Evolutionary conservation across 2,113 vertebrate species (phyloP).

Genomic region (Chaetodon auriga): DNA sequence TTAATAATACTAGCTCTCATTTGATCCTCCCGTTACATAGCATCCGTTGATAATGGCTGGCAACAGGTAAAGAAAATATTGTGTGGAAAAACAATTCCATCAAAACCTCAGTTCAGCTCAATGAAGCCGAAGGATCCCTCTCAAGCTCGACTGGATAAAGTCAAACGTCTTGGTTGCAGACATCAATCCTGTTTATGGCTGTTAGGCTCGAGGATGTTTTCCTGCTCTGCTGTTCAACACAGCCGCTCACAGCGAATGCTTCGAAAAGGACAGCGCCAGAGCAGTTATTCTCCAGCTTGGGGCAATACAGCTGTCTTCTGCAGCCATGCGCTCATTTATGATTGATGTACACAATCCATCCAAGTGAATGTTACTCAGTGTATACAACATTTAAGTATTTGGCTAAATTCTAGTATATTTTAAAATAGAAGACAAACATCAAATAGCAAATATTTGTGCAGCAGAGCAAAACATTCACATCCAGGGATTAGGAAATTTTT

Average conservation of each 20-base stretch:
- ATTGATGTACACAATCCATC: conserved; percentile 63
- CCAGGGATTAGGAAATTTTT: background rate
- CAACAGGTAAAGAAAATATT: conserved; percentile 65
- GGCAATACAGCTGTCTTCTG: conserved; percentile 72
- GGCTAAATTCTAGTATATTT: background rate
- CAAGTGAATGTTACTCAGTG: conserved; percentile 23
- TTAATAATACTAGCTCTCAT: conserved; percentile 13
- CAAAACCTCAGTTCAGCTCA: conserved; percentile 73
- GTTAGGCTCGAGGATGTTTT: conserved; percentile 79
- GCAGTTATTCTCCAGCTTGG: conserved; percentile 66
- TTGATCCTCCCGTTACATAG: conserved; percentile 29
- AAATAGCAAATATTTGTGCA: conserved; percentile 7
- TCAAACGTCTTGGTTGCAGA: conserved; percentile 75
- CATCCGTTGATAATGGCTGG: conserved; percentile 26
- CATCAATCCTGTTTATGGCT: conserved; percentile 84
- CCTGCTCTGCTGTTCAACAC: conserved; percentile 72
- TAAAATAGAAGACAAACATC: conserved; percentile 9
- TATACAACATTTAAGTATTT: conserved; percentile 26
- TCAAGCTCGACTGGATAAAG: conserved; percentile 80
- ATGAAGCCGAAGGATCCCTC: conserved; percentile 80
- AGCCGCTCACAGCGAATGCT: conserved; percentile 57
- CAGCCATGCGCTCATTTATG: conserved; percentile 61
- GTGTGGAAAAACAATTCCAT: conserved; percentile 67
- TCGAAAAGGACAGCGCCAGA: conserved; percentile 65
- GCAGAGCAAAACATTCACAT: conserved; percentile 10